A percentile compares a stretch with the other conserved stretches of the same genome.
Evolutionary conservation across 2,797 vertebrate genomes (phyloP).

Genomic region (Spinus pinus): DNA sequence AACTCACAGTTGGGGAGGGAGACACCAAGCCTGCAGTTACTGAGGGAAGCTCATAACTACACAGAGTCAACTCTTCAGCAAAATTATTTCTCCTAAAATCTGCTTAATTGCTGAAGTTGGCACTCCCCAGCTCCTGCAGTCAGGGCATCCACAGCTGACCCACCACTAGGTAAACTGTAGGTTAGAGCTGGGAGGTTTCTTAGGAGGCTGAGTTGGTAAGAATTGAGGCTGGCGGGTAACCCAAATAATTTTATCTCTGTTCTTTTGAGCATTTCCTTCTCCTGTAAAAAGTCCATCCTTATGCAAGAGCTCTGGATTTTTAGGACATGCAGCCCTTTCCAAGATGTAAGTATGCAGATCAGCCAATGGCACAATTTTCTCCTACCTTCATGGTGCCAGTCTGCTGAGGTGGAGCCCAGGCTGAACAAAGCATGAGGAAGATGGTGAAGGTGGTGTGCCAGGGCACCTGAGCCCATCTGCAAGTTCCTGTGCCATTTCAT

Average conservation of each 20-base stretch:
- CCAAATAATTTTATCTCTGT: background rate
- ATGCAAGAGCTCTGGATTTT: background rate
- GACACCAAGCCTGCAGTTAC: conserved; percentile 45
- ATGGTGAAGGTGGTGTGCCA: background rate
- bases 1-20: conserved; percentile 58
- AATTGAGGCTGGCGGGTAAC: background rate
- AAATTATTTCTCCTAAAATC: conserved; percentile 39
- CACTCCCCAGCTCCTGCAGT: background rate
- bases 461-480: background rate
- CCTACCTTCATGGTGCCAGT: background rate
- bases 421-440: background rate
- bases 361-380: background rate
- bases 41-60: background rate
- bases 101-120: conserved; percentile 7
- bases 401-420: background rate
- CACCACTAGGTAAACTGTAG: background rate
- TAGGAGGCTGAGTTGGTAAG: background rate
- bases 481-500: background rate
- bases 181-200: background rate
- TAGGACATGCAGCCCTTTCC: background rate
- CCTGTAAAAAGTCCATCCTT: background rate
- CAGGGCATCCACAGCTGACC: background rate
- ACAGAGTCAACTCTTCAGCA: conserved; percentile 33
- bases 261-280: background rate
- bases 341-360: background rate